Base-by-base conservation (phyloP, 2,888 invertebrate genomes). In the Aphodius sticticus region DNA sequence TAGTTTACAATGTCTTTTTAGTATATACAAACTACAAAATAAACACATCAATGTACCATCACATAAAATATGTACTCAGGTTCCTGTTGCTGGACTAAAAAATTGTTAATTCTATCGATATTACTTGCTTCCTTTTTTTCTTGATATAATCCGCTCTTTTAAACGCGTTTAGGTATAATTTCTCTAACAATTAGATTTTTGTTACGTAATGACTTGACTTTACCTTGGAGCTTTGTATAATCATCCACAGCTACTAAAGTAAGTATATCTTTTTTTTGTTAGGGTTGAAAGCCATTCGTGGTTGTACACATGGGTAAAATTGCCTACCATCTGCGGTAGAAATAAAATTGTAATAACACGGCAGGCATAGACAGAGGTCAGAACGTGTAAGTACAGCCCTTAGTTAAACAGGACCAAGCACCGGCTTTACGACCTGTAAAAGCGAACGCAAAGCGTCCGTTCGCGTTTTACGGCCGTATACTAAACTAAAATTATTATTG, bases 401-500 rank as follows among this genome's bases (percentile, higher is more conserved):
- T 53, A 53, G 53, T 53, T 53, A 53, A 53, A 53, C 6, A 53
- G 53, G 12, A 2, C 9, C 53, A 53, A 53, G 53, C 4, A 53
- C 9, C 53, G 9, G 6, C 53, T 53, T 53, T 53, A 53, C 53
- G 53, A 53, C 70, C 70, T 35, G 35, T 35, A 74, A 74, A 74
- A 74, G 74, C 7, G 35, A 74, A 74, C 74, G 74, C 74, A 74
- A 74, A 74, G 74, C 74, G 37, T 35, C 74, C n/a, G 74, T 74
- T 74, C 74, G 74, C 74, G 74, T 74, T 74, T 74, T 74, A 74
- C 74, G 36, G 7, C 74, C 74, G 37, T 5, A 5, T 12, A 53
- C 53, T 53, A 74, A 35, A 74, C 74, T 74, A 74, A 74, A 74
- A 74, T 74, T 74, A 74, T 74, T 74, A 74, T 74, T 74, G 74